phyloP scores from a whole-genome alignment of 1,140 invertebrate genomes.

The Bombus ignitus region DNA sequence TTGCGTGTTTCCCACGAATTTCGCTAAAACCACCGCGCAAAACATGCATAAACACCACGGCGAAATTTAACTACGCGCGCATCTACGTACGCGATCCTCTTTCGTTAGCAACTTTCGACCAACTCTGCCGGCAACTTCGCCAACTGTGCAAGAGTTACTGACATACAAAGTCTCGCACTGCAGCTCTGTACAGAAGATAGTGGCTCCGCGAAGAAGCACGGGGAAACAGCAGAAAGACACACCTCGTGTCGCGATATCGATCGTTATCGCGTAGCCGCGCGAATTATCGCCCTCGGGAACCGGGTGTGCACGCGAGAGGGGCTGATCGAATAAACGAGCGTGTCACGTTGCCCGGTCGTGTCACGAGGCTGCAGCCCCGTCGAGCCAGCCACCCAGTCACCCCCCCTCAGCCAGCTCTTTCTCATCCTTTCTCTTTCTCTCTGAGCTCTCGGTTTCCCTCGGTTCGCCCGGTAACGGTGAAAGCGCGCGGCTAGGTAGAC shows the following conservation, averaged over 20 bases:
- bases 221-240: not conserved
- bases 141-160: conserved; percentile 2
- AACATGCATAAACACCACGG: not conserved
- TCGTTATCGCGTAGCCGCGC: conserved; percentile 39
- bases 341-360: conserved; percentile 64
- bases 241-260: conserved; percentile 35
- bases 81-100: not conserved
- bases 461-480: conserved; percentile 50
- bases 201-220: not conserved
- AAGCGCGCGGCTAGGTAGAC: conserved; percentile 49
- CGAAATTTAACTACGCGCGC: not conserved
- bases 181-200: too few relatives aligned
- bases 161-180: not conserved
- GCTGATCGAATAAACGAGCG: conserved; percentile 64
- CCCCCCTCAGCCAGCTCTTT: not conserved
- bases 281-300: conserved; percentile 35
- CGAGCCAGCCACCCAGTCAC: not conserved
- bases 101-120: not conserved
- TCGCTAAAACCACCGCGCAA: not conserved
- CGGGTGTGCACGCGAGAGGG: conserved; percentile 26
- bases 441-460: not conserved
- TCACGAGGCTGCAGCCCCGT: conserved; percentile 51
- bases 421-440: not conserved
- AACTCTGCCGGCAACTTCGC: not conserved
- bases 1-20: not conserved